Conservation (phyloP, 2,113 vertebrate genomes). For the Pedetes capensis region DNA sequence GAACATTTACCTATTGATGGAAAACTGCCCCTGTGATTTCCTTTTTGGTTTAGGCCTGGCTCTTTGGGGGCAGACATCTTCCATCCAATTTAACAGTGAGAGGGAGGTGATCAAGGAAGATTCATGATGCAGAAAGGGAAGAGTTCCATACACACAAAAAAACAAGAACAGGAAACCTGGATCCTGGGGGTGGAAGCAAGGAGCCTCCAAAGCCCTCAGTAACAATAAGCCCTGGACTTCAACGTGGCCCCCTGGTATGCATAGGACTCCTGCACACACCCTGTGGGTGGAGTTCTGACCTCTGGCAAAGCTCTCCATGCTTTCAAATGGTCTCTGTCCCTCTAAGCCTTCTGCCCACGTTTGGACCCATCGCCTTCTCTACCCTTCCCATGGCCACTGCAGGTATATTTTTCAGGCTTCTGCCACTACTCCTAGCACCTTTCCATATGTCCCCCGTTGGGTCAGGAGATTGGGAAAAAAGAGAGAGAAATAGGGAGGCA, state of each 20-base stretch:
- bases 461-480: background rate
- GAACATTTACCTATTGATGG: background rate
- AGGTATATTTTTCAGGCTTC: background rate
- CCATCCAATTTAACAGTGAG: background rate
- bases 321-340: background rate
- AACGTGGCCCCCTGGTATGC: background rate
- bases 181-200: background rate
- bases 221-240: background rate
- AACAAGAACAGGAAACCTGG: background rate
- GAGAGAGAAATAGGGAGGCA: background rate
- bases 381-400: background rate
- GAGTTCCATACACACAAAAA: background rate
- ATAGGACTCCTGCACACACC: rapidly evolving
- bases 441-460: background rate
- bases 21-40: background rate
- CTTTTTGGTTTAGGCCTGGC: background rate
- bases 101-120: background rate
- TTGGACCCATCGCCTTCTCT: background rate
- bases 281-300: background rate
- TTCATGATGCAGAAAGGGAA: background rate
- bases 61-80: background rate
- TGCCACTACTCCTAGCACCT: background rate
- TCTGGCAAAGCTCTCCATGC: background rate
- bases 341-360: background rate
- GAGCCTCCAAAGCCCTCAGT: rapidly evolving